Base-by-base conservation (phyloP, 2,113 vertebrate genomes). In the Nematolebias whitei region DNA sequence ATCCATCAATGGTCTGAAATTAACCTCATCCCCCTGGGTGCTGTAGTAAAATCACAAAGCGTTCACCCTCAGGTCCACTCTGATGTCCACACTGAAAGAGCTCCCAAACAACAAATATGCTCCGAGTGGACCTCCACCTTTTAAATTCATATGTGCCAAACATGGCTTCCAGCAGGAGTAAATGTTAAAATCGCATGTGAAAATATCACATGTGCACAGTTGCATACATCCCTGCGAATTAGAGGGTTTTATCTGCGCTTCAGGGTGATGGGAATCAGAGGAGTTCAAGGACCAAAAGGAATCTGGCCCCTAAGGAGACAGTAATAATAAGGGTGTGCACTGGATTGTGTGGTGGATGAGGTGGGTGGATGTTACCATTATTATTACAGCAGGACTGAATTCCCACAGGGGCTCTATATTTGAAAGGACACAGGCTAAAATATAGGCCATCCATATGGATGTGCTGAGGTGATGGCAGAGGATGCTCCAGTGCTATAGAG, bases 11-110 rank as follows among this genome's bases (percentile, higher is more conserved):
- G 52, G 57, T 57, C 10, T 79, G 83, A 72, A 76, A 80, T 84
- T 78, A 84, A 65, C 74, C 23, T 0, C 52, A 55, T 14, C 63
- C 85, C 72, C 71, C 15, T 59, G 83, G 75, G 82, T 72, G 79
- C 85, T 85, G 84, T 88, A 67, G 79, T 69, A 76, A 87, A 85
- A 89, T 88, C 86, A 87, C 52, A 60, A 70, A 65, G 65, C 78
- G 74, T 68, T 79, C 75, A 53, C 68, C 76, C 76, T 49, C 58
- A 69, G 68, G 76, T 64, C 70, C 72, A 50, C 74, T 64, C 49
- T 56, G 51, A 60, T 62, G 77, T 80, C 76, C 80, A 64, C 1
- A 50, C 78, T 23, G n/a, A 67, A 63, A 43, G 76, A 48, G 49
- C 32, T 35, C 9, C 32, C 32, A 8, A 58, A 9, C 70, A 51